Base-by-base conservation (phyloP, 2,888 invertebrate genomes). In the Molanna angustata region DNA sequence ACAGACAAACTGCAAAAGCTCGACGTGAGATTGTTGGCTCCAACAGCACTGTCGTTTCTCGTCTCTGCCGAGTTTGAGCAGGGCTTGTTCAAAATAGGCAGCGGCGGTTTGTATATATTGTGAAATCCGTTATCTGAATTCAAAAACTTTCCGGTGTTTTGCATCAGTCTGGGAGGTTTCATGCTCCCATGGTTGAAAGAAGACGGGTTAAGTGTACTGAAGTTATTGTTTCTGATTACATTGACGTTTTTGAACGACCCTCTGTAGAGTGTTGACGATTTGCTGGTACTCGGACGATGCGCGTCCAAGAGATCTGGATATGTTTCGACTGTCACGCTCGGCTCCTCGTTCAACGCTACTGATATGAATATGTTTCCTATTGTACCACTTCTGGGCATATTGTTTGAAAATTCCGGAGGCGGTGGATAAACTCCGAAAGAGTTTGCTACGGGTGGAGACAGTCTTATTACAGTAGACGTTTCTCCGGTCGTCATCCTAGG, bases 281-380 rank as follows among this genome's bases (percentile, higher is more conserved):
- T 69, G 41, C 71, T 42, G 50, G 47, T 62, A 42, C 46, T 46
- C 43, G 80, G 71, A 63, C 80, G 76, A 51, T 85, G 83, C 61
- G 85, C 81, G 66, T 86, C 89, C 60, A 91, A 72, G 53, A 91
- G 75, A 69, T 91, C 91, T 37, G 91, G 91, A 69, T 89, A 90
- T 66, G 89, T 84, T 55, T 85, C 83, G 42, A 81, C 75, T 64
- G 78, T 79, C 59, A 80, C 74, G 22, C 80, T 77, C 62, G 85
- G 79, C 57, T 90, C 88, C 70, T 89, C 88, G 54, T 83, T 83
- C 62, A 86, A 79, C 9, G 85, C 84, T 46, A 90, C 90, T 58
- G 90, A 90, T 69, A 91, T 90, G 73, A 90, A 90, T 63, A 91
- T 90, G 67, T 90, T 91, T 21, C 87, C 86, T 65, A 78, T 79